Conservation (phyloP, 2,113 vertebrate species). For the Hylia prasina region DNA sequence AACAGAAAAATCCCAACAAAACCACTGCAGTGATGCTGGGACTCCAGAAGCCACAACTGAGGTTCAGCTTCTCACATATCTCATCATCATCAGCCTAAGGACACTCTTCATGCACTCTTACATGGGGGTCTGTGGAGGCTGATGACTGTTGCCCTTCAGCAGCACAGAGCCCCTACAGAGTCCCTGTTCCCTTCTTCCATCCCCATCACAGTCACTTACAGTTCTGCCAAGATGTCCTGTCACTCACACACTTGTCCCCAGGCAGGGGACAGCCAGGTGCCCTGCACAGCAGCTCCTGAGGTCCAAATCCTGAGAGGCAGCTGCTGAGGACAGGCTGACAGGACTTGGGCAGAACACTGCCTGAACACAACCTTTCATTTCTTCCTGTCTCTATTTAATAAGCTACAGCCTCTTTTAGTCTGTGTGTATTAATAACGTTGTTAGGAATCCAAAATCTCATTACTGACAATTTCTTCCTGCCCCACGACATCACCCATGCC, state of each 20-base stretch:
- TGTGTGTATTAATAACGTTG: background rate
- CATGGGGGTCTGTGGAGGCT: background rate
- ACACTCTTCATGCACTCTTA: background rate
- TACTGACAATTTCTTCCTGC: background rate
- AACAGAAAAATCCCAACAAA: background rate
- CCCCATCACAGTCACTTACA: background rate
- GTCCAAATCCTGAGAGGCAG: background rate
- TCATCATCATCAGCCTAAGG: background rate
- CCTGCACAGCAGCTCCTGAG: background rate
- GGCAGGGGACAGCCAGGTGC: background rate
- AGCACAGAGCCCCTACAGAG: background rate
- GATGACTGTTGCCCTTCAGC: background rate
- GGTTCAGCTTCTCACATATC: background rate
- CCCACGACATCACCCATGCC: rapidly evolving
- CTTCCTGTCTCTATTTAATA: background rate
- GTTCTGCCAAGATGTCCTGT: background rate
- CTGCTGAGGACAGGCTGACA: background rate
- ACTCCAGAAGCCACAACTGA: background rate
- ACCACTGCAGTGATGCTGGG: background rate
- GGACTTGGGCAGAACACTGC: background rate
- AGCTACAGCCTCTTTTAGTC: background rate
- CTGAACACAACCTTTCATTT: background rate
- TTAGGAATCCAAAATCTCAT: background rate
- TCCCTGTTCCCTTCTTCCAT: rapidly evolving
- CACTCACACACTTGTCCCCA: background rate